Evolutionary conservation across 2,113 vertebrate species (phyloP).

Genomic region (Nyctibius bracteatus): DNA sequence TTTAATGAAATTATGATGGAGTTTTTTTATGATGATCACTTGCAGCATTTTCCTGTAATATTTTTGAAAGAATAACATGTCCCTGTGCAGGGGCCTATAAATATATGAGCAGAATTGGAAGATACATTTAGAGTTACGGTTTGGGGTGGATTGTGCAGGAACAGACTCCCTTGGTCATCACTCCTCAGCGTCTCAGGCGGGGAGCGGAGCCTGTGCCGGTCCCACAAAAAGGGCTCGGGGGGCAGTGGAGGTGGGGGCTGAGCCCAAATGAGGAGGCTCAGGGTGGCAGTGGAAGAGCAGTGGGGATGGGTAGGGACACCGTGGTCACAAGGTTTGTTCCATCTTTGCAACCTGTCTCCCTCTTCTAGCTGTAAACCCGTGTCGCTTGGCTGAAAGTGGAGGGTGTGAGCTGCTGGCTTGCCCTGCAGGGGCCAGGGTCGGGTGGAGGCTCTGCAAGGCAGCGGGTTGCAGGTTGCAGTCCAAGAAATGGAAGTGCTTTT

Average conservation of each 20-base stretch:
- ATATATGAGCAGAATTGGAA: neutral
- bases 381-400: neutral
- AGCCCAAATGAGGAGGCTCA: neutral
- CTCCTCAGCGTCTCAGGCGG: fast-evolving
- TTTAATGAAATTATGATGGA: conserved; percentile 57
- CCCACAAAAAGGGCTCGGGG: neutral
- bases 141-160: neutral
- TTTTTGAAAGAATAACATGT: conserved; percentile 5
- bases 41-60: conserved; percentile 34
- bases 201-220: neutral
- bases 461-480: neutral
- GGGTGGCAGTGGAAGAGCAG: neutral
- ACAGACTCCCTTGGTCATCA: neutral
- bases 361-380: neutral
- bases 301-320: neutral
- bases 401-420: neutral
- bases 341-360: neutral
- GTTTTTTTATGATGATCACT: conserved; percentile 29
- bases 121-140: neutral
- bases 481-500: neutral
- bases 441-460: neutral
- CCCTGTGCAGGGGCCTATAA: neutral
- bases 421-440: fast-evolving
- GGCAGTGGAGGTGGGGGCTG: neutral
- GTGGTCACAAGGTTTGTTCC: neutral